A percentile compares a stretch with the other conserved stretches of the same genome.
Conservation (phyloP, 2,797 vertebrate genomes). For the Valencia hispanica region DNA sequence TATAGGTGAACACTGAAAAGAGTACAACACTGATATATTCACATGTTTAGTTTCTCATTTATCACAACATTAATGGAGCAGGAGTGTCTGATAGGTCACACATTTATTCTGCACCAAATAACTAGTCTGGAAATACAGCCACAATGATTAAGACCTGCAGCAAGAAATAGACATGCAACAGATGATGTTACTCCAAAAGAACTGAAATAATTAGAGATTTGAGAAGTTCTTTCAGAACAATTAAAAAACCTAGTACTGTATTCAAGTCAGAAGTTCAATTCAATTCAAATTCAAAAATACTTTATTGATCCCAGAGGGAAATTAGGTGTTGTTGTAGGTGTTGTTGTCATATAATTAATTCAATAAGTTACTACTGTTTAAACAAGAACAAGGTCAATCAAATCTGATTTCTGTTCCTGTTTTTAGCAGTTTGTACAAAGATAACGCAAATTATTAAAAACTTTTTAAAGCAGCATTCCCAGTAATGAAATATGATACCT, state of each 20-base stretch:
- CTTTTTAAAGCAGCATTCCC: neutral
- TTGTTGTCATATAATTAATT: too few relatives aligned
- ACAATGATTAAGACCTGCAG: neutral
- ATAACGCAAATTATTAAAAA: neutral
- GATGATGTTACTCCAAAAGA: neutral
- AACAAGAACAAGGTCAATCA: neutral
- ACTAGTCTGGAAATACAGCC: neutral
- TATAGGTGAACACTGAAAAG: slow-evolving; percentile 41
- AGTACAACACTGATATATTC: too few relatives aligned
- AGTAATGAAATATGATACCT: neutral
- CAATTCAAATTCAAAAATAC: too few relatives aligned
- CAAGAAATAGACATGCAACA: neutral
- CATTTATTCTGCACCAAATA: neutral
- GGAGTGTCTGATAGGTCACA: neutral
- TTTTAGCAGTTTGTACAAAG: neutral
- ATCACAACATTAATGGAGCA: neutral
- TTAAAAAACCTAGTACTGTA: neutral
- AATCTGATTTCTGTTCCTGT: neutral
- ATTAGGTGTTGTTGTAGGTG: too few relatives aligned
- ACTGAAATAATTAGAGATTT: neutral
- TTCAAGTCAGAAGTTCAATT: neutral
- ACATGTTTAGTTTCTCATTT: too few relatives aligned
- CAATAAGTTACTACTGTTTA: neutral
- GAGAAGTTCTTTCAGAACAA: neutral
- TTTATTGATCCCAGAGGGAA: too few relatives aligned